Percentiles rank a stretch among this genome's conserved stretches.
These are phyloP conservation scores for Xanthorhoe designata DNA, from an alignment of 2,888 invertebrate species.

Conservation along the genomic window DNA sequence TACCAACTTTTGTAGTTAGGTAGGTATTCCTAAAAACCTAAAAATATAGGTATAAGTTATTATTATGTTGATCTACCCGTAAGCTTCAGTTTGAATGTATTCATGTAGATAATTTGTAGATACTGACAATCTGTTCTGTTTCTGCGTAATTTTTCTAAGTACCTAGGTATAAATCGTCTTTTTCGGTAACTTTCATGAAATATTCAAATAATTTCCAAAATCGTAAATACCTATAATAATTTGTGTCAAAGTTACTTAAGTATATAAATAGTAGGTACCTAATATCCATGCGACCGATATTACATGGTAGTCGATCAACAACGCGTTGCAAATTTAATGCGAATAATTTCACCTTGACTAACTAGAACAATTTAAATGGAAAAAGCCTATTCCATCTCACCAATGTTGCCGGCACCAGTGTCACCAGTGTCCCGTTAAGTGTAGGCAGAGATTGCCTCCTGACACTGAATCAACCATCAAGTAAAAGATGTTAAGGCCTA, in stretches of 20 bases:
- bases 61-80: not conserved
- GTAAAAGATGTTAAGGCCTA: too few relatives aligned
- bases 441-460: too few relatives aligned
- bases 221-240: too few relatives aligned
- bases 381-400: not conserved
- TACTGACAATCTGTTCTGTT: not conserved
- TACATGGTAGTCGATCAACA: slow-evolving; percentile 31
- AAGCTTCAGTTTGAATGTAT: not conserved
- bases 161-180: too few relatives aligned
- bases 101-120: too few relatives aligned
- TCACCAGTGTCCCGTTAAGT: too few relatives aligned
- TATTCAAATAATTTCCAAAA: not conserved
- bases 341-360: slow-evolving; percentile 27
- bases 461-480: too few relatives aligned
- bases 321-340: slow-evolving; percentile 25
- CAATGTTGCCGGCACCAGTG: too few relatives aligned
- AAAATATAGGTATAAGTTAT: too few relatives aligned
- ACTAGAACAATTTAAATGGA: slow-evolving; percentile 18
- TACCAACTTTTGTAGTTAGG: not conserved
- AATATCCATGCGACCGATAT: slow-evolving; percentile 32
- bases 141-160: not conserved
- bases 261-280: slow-evolving; percentile 24
- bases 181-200: not conserved
- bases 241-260: slow-evolving; percentile 9
- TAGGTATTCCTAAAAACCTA: too few relatives aligned